phyloP scores from a whole-genome alignment of 2,797 vertebrate genomes.

The Danio albolineatus region DNA sequence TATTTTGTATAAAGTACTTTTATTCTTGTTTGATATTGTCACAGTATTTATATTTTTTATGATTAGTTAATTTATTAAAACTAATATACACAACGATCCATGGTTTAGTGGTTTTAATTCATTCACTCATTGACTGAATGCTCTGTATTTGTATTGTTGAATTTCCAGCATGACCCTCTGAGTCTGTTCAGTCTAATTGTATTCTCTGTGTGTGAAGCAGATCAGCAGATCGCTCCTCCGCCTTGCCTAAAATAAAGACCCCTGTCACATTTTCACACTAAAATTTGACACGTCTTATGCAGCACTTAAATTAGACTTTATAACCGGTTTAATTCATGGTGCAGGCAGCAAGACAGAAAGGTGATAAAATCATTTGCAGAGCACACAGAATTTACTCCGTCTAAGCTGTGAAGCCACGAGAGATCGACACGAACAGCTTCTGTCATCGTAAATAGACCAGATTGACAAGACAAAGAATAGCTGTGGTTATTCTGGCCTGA shows the following conservation, averaged over 20 bases:
- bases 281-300: constrained; percentile 32
- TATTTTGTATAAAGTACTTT: too few species aligned
- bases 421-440: constrained; percentile 9
- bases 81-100: too few species aligned
- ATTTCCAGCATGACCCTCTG: constrained; percentile 10
- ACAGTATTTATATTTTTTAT: too few species aligned
- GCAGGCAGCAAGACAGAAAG: constrained; percentile 33
- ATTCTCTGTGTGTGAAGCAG: constrained; percentile 26
- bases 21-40: too few species aligned
- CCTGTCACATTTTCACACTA: constrained; percentile 34
- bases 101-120: background rate
- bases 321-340: constrained; percentile 39
- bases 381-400: constrained; percentile 2
- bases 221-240: constrained; percentile 20
- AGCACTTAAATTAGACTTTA: constrained; percentile 51
- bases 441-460: constrained; percentile 19
- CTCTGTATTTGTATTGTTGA: background rate
- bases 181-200: constrained; percentile 17
- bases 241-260: constrained; percentile 34
- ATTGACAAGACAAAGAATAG: constrained; percentile 32
- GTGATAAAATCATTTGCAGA: constrained; percentile 39
- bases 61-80: too few species aligned
- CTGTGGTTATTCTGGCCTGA: background rate
- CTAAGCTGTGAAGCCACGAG: constrained; percentile 32
- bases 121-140: background rate